These are phyloP conservation scores for Brenthis daphne DNA, from an alignment of 2,888 invertebrate genomes.

Conservation along the genomic window DNA sequence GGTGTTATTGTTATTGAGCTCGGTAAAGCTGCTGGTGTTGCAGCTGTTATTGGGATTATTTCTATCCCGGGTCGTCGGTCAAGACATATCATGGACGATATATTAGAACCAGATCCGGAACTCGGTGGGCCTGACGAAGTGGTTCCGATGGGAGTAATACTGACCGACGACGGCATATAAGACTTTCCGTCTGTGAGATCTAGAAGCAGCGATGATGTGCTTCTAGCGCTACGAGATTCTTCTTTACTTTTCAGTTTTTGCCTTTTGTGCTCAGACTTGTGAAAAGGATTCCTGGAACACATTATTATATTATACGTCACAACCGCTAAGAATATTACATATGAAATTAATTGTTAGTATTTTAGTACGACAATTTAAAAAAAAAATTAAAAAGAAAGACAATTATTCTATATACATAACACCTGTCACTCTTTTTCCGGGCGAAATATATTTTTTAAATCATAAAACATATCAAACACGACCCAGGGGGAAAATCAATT, in stretches of 20 bases:
- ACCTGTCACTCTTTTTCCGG: no score
- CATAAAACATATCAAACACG: no score
- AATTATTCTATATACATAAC: no score
- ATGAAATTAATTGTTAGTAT: not conserved
- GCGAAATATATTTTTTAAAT: no score
- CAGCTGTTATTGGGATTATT: constrained; percentile 89
- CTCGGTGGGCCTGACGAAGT: constrained; percentile 83
- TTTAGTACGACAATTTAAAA: not conserved
- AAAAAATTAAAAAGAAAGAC: not conserved
- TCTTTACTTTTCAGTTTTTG: constrained; percentile 84
- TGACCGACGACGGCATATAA: constrained; percentile 78
- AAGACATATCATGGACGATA: constrained; percentile 84
- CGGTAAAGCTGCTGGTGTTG: constrained; percentile 85
- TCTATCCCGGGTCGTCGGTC: constrained; percentile 91
- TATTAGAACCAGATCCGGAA: constrained; percentile 82
- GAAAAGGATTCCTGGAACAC: constrained; percentile 80
- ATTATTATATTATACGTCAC: constrained; percentile 11
- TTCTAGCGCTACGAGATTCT: constrained; percentile 71
- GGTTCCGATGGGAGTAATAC: constrained; percentile 75
- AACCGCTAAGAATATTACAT: not conserved
- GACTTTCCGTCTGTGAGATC: constrained; percentile 82
- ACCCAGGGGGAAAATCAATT: no score
- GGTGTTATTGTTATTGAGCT: constrained; percentile 94
- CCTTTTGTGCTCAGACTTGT: constrained; percentile 82
- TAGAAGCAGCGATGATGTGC: constrained; percentile 70